phyloP scores from a whole-genome alignment of 2,888 invertebrate species.

The Cecidostiba fungosa region DNA sequence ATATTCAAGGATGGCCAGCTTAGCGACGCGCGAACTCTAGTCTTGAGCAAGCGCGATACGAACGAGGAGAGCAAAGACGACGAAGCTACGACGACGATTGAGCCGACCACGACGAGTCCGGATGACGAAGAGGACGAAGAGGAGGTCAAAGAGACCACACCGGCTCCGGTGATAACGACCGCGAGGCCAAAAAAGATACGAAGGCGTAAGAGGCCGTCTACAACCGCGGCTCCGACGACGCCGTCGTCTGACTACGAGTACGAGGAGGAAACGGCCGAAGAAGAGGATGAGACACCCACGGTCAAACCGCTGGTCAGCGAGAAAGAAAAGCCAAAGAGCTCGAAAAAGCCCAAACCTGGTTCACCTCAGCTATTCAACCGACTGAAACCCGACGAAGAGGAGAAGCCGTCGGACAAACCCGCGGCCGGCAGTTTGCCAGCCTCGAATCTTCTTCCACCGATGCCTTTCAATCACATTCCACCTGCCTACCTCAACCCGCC shows the following conservation, averaged over 20 bases:
- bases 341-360: conserved; percentile 17
- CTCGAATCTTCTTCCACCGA: conserved; percentile 59
- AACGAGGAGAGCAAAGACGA: conserved; percentile 39
- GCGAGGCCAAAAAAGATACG: neutral
- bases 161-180: neutral
- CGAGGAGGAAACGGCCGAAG: neutral
- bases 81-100: conserved; percentile 15
- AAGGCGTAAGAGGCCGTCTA: neutral
- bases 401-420: neutral
- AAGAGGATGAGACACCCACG: conserved; percentile 26
- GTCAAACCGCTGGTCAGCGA: conserved; percentile 23
- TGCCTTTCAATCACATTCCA: conserved; percentile 30
- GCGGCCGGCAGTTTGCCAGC: conserved; percentile 3
- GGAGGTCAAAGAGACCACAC: neutral
- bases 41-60: conserved; percentile 26
- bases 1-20: conserved; percentile 41
- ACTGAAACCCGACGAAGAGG: neutral
- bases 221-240: conserved; percentile 8
- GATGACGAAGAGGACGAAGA: conserved; percentile 16
- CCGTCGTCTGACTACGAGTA: neutral
- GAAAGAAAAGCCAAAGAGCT: conserved; percentile 7
- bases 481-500: conserved; percentile 25
- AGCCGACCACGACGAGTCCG: neutral
- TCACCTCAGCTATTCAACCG: neutral
- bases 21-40: neutral